Evolutionary conservation across 2,888 invertebrate genomes (phyloP).

Genomic region (Stenchaetothrips biformis): DNA sequence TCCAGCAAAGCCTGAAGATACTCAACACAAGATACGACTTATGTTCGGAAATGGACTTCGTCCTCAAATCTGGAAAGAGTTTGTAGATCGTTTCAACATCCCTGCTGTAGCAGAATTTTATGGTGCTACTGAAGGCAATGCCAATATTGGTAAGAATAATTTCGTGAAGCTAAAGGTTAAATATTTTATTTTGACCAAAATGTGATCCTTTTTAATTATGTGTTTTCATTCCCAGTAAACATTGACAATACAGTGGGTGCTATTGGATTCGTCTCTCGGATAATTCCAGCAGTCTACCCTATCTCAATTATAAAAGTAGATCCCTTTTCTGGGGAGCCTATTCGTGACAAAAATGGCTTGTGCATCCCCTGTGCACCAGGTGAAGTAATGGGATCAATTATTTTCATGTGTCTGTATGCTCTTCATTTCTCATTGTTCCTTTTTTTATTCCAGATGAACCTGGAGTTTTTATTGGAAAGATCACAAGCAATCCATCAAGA

Average conservation of each 20-base stretch:
- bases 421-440: conserved; percentile 21
- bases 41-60: conserved; percentile 94
- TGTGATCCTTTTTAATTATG: conserved; percentile 34
- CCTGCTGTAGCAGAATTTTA: conserved; percentile 86
- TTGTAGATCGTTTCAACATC: conserved; percentile 73
- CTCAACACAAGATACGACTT: conserved; percentile 66
- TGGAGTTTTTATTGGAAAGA: conserved; percentile 95
- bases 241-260: conserved; percentile 88
- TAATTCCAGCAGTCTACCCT: conserved; percentile 85
- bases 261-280: conserved; percentile 89
- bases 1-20: conserved; percentile 59
- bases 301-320: conserved; percentile 91
- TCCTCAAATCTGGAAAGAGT: conserved; percentile 88
- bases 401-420: conserved; percentile 4
- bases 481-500: conserved; percentile 80
- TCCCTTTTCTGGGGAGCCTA: conserved; percentile 75
- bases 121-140: conserved; percentile 96
- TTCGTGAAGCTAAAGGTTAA: not conserved
- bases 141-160: conserved; percentile 68
- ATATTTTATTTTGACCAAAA: conserved; percentile 41
- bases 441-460: conserved; percentile 65
- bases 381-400: conserved; percentile 40
- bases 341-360: conserved; percentile 77
- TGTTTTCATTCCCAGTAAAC: conserved; percentile 64
- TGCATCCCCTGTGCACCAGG: conserved; percentile 62